Base-by-base conservation (phyloP, 2,797 vertebrate genomes). In the Corythornis leucogaster region DNA sequence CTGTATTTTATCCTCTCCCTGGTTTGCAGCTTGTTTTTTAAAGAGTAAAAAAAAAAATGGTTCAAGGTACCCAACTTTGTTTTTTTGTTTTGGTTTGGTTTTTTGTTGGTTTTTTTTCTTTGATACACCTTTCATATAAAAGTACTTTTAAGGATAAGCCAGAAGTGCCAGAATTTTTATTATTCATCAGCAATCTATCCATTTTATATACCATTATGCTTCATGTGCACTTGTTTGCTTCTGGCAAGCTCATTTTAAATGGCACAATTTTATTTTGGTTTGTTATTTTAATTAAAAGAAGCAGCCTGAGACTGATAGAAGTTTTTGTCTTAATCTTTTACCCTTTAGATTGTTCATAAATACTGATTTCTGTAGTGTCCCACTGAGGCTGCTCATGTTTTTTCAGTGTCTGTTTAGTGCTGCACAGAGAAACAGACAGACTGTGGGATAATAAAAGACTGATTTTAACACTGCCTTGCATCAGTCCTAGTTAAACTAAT, bases 231-330 rank as follows among this genome's bases (percentile, higher is more conserved):
- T 92, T 77, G 7, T 59, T 80, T 89, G 21, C 50, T 80, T 66
- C 53, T 68, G 58, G 38, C 43, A 74, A 80, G 24, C 11, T 80
- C 19, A 28, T 76, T 80, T 80, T 58, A 78, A 90, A 51, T 58
- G 33, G 24, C 45, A 80, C 1, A 1, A 59, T 26, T 94, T 86
- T 69, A 20, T 24, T 84, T 84, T 5, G 3, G 25, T 71, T 87
- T 54, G 43, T 68, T 90, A 82, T 71, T 94, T 85, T 89, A 71
- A 81, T 78, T 85, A 61, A 82, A 89, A 58, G 35, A 63, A 71
- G 12, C 45, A 89, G 28, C 4, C n/a, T 82, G 20, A 0, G 0
- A 76, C 46, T 69, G 40, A 73, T 59, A 76, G 18, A 70, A 66
- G 14, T 9, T 88, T 86, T 84, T 76, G 11, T 50, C 48, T 63